Base-by-base conservation (phyloP, 2,888 invertebrate species). In the Calephelis perditalis region DNA sequence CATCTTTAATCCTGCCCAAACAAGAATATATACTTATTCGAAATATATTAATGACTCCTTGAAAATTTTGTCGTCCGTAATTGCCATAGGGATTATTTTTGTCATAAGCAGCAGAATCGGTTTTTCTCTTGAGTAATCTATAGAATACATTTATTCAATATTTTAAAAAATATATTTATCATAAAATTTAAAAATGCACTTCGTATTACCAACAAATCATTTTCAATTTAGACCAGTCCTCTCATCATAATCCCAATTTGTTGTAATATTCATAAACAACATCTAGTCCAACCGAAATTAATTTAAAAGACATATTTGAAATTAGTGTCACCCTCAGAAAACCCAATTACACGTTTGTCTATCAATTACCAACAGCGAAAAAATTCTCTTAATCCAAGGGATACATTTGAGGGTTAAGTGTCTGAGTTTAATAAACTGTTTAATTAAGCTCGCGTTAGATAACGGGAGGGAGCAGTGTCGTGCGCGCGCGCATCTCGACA, bases 381-480 rank as follows among this genome's bases (percentile, higher is more conserved):
- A 77, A 78, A 78, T 76, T 70, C 74, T 68, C 80, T 73, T 63
- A 73, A 70, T 68, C 67, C 70, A 70, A 73, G 80, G 81, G 81
- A 79, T 74, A 75, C 73, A 67, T 75, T 74, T 70, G 73, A 79
- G 84, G 78, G 81, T 84, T 84, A 82, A 89, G 87, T 88, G 87
- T 86, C 76, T 76, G 81, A 81, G 88, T 80, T 88, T 88, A 90
- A 83, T 87, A 85, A 88, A 87, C 87, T 81, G 85, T 78, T 83
- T 88, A 89, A 90, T 90, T 89, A 86, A 87, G 84, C 78, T 71
- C 73, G 79, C 74, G 82, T 77, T 74, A 75, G 76, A 71, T 26
- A 26, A 73, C 72, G 77, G 72, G 72, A 72, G 77, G 75, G 75
- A 76, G 74, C 86, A 87, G 87, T 86, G 76, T 72, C 75, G 76